A percentile compares a stretch with the other conserved stretches of the same genome.
These are phyloP conservation scores for Archegozetes longisetosus DNA, from an alignment of 1,140 invertebrate species.

Conservation along the genomic window DNA sequence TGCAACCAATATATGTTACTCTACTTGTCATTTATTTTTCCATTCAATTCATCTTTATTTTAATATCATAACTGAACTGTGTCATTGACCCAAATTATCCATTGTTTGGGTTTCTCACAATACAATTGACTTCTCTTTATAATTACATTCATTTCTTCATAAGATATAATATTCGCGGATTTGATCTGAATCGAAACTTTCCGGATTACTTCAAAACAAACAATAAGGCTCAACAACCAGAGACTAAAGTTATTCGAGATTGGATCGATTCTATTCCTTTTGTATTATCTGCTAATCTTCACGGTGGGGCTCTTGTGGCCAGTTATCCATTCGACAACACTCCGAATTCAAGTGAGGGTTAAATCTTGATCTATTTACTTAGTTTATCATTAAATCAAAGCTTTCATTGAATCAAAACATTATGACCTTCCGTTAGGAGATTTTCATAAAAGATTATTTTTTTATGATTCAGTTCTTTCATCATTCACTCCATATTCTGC, in stretches of 20 bases:
- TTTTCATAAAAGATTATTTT: background rate
- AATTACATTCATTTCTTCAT: background rate
- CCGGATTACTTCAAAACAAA: conserved; percentile 29
- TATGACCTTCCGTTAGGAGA: background rate
- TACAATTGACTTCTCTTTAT: background rate
- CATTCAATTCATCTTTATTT: background rate
- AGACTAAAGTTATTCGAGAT: conserved; percentile 31
- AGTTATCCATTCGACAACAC: conserved; percentile 36
- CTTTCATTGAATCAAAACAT: background rate
- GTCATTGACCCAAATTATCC: background rate
- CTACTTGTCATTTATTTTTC: background rate
- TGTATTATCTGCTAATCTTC: conserved; percentile 37
- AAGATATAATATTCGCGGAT: conserved; percentile 24
- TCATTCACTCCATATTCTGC: conserved; percentile 14
- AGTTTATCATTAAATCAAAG: background rate
- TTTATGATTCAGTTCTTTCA: conserved; percentile 7
- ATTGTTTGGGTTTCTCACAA: background rate
- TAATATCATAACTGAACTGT: background rate
- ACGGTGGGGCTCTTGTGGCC: conserved; percentile 39
- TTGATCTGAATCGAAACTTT: conserved; percentile 35
- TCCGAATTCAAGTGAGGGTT: conserved; percentile 13
- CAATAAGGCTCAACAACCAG: conserved; percentile 25
- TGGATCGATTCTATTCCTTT: conserved; percentile 34
- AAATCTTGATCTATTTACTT: background rate
- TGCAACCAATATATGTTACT: conserved; percentile 13